Percentiles rank a stretch among this genome's conserved stretches.
Conservation (phyloP, 2,113 vertebrate genomes). For the Turdus rufiventris region DNA sequence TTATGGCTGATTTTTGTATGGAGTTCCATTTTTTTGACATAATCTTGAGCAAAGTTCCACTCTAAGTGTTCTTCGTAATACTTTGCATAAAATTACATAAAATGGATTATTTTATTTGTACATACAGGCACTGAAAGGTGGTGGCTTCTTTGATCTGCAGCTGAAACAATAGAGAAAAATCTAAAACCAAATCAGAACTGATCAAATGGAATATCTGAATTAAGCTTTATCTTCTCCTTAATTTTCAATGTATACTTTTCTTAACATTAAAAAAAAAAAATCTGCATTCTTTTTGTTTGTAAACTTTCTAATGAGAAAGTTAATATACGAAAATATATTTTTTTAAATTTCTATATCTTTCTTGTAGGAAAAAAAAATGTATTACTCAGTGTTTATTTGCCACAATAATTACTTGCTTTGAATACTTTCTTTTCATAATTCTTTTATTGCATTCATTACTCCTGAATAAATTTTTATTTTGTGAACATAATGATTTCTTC, state of each 20-base stretch:
- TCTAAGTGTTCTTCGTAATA: not conserved
- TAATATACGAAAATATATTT: not conserved
- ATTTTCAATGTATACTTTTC: not conserved
- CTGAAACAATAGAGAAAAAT: not conserved
- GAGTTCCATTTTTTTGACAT: not conserved
- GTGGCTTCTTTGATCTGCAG: not conserved
- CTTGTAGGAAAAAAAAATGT: not conserved
- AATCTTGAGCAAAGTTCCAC: not conserved
- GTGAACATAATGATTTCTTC: not conserved
- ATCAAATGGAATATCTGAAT: not conserved
- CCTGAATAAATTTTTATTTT: not conserved
- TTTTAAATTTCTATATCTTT: not conserved
- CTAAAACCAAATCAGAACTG: not conserved
- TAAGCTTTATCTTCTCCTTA: not conserved
- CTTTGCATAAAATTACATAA: not conserved
- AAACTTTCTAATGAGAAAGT: not conserved
- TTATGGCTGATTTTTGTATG: not conserved
- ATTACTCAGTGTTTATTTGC: not conserved
- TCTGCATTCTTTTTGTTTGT: not conserved
- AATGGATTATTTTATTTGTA: not conserved
- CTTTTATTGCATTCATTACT: not conserved
- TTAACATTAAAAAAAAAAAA: not conserved
- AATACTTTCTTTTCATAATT: not conserved
- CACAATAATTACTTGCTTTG: not conserved
- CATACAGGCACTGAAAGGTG: not conserved